Evolutionary conservation across 2,888 invertebrate genomes (phyloP), one percentile per base, ranked within the genome.

Genomic region (Drosophila tanythrix): DNA sequence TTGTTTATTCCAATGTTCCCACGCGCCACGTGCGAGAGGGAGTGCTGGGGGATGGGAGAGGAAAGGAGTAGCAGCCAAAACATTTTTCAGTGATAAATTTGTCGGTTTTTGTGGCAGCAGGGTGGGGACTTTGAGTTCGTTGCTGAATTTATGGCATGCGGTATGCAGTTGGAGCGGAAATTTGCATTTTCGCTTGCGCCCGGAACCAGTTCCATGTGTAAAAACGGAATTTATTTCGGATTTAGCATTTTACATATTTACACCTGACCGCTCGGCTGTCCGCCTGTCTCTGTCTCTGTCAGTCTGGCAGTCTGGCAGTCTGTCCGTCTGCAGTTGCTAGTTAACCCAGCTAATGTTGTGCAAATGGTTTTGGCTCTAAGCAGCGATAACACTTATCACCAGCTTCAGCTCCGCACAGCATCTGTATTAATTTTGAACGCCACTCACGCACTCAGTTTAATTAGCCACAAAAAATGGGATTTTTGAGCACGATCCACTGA

Each of bases 1-100:
- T 75, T 84, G 85, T 89, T 89, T 85, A 85, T 85, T 84, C 69
- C 89, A 77, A 82, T 74, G 76, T 87, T 75, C 68, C 70, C 79
- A 78, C 81, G 70, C 71, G 65, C 81, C 33, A 31, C 15, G 29
- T 11, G 21, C 15, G 0, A 27, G 2, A 3, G 5, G 50, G 7
- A 3, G 50, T 11, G 8, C 1, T 5, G 2, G 29, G 29, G 21
- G 18, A 48, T 18, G 18, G 11, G 43, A 11, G 2, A 31, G n/a
- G 38, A 46, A 27, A 48, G 51, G 10, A 35, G n/a, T 63, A 58
- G 64, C 52, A 71, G 72, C 35, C 76, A 21, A 50, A 50, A 68
- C 66, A 82, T 82, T 80, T 79, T 84, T 80, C 61, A 78, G 85
- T 82, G 89, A 84, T 86, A 88, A 85, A 88, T 89, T 88, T 89